These are phyloP conservation scores for Pasiphila rectangulata DNA, from an alignment of 2,888 invertebrate genomes.

Conservation along the genomic window DNA sequence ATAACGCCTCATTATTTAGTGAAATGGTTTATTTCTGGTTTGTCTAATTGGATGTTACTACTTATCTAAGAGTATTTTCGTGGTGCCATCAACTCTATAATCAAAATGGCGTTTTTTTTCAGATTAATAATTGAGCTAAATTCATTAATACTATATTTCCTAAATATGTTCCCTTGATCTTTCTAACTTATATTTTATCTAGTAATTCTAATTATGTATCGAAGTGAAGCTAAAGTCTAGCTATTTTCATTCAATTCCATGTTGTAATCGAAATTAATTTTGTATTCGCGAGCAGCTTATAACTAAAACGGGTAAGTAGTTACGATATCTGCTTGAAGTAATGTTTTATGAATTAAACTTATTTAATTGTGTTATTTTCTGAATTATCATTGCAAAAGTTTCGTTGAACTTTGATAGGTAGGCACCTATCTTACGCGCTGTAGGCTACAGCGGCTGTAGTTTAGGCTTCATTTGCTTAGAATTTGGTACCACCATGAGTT, in stretches of 20 bases:
- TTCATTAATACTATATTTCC: conserved; percentile 16
- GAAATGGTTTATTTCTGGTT: too few species aligned
- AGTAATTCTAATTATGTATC: conserved; percentile 18
- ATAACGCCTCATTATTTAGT: neutral
- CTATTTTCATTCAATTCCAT: conserved; percentile 20
- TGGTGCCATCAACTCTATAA: neutral
- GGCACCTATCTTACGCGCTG: too few species aligned
- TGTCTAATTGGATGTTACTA: too few species aligned
- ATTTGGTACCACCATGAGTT: too few species aligned
- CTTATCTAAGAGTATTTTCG: neutral
- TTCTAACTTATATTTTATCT: conserved; percentile 16
- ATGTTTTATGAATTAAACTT: neutral
- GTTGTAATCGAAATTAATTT: conserved; percentile 4
- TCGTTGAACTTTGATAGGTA: too few species aligned
- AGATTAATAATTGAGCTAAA: conserved; percentile 16
- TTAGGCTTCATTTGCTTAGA: too few species aligned
- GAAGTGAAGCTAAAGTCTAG: conserved; percentile 19
- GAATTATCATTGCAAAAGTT: neutral
- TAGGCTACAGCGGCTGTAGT: neutral
- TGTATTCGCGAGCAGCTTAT: conserved; percentile 14
- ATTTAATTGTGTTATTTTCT: neutral
- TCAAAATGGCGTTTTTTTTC: neutral
- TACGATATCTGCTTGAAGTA: conserved; percentile 7
- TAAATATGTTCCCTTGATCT: conserved; percentile 30
- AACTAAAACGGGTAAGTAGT: neutral